Evolutionary conservation across 2,888 invertebrate genomes (phyloP), one percentile per base, ranked within the genome.

Genomic region (Hecatera dysodea): DNA sequence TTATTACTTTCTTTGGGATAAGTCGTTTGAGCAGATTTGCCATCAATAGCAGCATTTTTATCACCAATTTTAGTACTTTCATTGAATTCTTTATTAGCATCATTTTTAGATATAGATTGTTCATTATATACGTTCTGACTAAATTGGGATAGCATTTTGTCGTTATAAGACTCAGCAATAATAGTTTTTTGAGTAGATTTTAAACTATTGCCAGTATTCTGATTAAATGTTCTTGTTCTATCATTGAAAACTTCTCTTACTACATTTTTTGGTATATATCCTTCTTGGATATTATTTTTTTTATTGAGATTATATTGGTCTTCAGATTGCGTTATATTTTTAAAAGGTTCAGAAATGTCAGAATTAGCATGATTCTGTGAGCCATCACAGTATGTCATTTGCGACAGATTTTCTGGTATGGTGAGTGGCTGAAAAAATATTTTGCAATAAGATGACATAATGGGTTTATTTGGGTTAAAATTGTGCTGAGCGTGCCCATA

Each of bases 341-440:
- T 3, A 0, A 11, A 0, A 2, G 36, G 11, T 19, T 62, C 56
- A 24, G 19, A n/a, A n/a, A 15, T 24, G 4, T 67, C 6, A 12
- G 24, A 27, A n/a, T 36, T 46, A 27, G 11, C n/a, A 42, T 53
- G 39, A 39, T 42, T 42, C 17, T 68, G 62, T 9, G 65, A 56
- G 44, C n/a, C 62, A 6, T 75, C 48, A 42, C 59, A 81, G 39
- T 65, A 70, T 6, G 75, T 80, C 1, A 36, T 70, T 76, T 84
- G 83, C 19, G 75, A 64, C 42, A 62, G 11, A 22, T 79, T 59
- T 48, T 72, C 56, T 2, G 33, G 27, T 24, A 29, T 2, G 19
- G 22, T 19, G 0, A n/a, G 1, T 12, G 8, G 24, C 83, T 83
- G 73, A 44, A 83, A 53, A 29, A 29, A n/a, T 8, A 46, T 39